Evolutionary conservation across 1,140 invertebrate genomes (phyloP), one percentile per base, ranked within the genome.

Genomic region (Lepidurus packardi): DNA sequence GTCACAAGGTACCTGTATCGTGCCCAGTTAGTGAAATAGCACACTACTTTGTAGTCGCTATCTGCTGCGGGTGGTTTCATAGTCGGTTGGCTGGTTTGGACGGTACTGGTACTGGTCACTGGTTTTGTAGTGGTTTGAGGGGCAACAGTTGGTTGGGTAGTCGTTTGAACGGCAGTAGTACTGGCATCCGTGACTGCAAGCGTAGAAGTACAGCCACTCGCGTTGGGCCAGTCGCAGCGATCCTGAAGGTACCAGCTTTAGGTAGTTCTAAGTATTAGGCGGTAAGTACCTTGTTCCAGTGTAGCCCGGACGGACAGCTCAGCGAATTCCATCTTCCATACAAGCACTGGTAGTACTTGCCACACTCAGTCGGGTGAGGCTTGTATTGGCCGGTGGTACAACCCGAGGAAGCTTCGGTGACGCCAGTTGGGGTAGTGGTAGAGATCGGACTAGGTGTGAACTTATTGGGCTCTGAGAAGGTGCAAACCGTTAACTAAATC

Each of bases 281-380:
- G 8, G n/a, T 45, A 74, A 42, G 41, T 75, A 79, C 73, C 73
- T 75, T 79, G 47, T 77, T 76, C 75, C 75, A 79, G 44, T 45
- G 43, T 42, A 79, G 43, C n/a, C 78, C 78, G 43, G 44, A 41
- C 7, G 77, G 73, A 41, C 77, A 78, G 16, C 25, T 16, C 10
- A 73, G 34, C 1, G 16, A 11, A 74, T 43, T 73, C 77, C 77
- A 78, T 43, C 87, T 83, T 16, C 91, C 92, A 81, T 92, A 90
- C 47, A 93, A 89, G 82, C 94, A 96, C 0, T 92, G 84, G 77
- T 91, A 92, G 82, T 94, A 96, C 81, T 93, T 92, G 45, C 87
- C 88, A 82, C 93, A 95, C 81, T 95, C 91, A 0, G 82, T 83
- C 6, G 89, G 85, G 82, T 94, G 89, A 0, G 89, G 83, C 76